Base-by-base conservation (phyloP, 2,113 vertebrate species). In the Mionectes macconnelli region DNA sequence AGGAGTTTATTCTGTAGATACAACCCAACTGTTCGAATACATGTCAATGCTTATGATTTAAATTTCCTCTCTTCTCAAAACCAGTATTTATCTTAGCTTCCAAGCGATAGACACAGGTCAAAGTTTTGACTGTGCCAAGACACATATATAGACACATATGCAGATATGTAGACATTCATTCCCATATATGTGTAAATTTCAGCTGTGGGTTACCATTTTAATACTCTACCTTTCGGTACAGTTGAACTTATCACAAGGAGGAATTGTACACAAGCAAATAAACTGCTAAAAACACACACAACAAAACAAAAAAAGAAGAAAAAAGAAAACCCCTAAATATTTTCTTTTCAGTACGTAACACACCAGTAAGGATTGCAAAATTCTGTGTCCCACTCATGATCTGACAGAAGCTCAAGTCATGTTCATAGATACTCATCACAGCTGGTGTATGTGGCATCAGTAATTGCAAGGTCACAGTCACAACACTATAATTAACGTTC, bases 391-490 rank as follows among this genome's bases (percentile, higher is more conserved):
- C 59, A 31, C 45, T 79, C 73, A 50, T 80, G 69, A 69, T 42
- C n/a, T 93, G 80, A 31, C 76, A 89, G 69, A 14, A 69, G 13
- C 40, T 78, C 68, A 92, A 24, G 3, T 62, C 0, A 12, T 57
- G 40, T 84, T 96, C 56, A 16, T 37, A 66, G 55, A 53, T 75
- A 63, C 27, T 66, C 47, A 37, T 66, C 86, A 75, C 93, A 94
- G 35, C 81, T 91, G 89, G 45, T 89, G 15, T 24, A 68, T 24
- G 39, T 66, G 50, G 9, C n/a, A 87, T 44, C 69, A 73, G 55
- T 90, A 93, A 92, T 89, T 92, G n/a, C 45, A 86, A 94, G 84
- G 88, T 84, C 88, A 75, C 20, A 87, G 55, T 45, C 64, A 81
- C 56, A 93, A 63, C 55, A 78, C 44, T 37, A 24, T 69, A 89